phyloP scores from a whole-genome alignment of 2,797 vertebrate species.

The Ispidina lecontei region DNA sequence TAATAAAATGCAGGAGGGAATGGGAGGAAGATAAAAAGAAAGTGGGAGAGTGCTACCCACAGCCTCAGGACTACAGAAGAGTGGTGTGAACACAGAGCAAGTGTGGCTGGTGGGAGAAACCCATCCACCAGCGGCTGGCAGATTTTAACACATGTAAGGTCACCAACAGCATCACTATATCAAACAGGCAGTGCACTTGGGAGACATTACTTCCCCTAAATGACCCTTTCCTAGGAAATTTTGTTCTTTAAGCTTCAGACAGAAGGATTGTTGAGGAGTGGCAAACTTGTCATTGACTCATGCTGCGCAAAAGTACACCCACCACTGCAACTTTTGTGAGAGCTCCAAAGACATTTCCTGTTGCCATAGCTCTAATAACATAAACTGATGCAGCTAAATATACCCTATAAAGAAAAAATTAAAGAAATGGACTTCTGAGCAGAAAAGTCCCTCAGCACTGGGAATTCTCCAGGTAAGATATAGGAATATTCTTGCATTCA shows the following conservation, averaged over 20 bases:
- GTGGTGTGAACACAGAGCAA: conserved; percentile 10
- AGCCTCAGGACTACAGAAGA: conserved; percentile 6
- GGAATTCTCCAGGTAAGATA: not conserved
- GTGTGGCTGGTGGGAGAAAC: not conserved
- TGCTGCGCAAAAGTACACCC: not conserved
- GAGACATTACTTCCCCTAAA: not conserved
- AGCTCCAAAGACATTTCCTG: not conserved
- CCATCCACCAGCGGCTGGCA: not conserved
- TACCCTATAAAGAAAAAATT: not conserved
- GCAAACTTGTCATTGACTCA: not conserved
- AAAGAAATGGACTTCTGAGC: not conserved
- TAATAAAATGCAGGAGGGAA: not conserved
- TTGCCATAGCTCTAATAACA: not conserved
- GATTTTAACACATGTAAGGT: not conserved
- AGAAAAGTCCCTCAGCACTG: not conserved
- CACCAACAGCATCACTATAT: not conserved
- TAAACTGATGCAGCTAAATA: not conserved
- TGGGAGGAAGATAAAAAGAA: not conserved
- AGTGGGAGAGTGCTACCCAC: not conserved
- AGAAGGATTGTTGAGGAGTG: not conserved
- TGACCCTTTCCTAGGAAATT: not conserved
- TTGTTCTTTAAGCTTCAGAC: not conserved
- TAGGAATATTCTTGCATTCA: not conserved
- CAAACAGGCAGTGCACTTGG: not conserved
- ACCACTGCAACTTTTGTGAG: not conserved